These are phyloP conservation scores for Dolichotis patagonum DNA, from an alignment of 2,113 vertebrate genomes.

Conservation along the genomic window DNA sequence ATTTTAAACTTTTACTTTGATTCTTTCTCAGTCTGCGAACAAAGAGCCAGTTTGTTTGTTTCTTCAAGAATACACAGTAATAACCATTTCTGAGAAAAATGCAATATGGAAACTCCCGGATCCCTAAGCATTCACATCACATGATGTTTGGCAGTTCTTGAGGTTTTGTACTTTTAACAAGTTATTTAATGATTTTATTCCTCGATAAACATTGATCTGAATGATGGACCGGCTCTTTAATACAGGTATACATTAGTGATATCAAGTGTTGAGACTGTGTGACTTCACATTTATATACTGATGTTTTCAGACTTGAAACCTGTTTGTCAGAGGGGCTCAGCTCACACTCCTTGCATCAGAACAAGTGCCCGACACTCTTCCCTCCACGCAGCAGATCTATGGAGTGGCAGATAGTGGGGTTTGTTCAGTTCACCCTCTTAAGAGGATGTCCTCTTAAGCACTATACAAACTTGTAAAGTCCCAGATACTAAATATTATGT, in stretches of 20 bases:
- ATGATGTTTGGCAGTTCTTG: not conserved
- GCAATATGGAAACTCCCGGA: not conserved
- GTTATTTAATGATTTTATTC: not conserved
- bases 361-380: not conserved
- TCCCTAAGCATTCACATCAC: not conserved
- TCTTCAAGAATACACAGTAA: not conserved
- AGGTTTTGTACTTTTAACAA: not conserved
- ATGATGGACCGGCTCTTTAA: not conserved
- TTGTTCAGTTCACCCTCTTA: not conserved
- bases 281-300: not conserved
- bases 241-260: not conserved
- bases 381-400: accelerated
- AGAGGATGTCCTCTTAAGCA: not conserved
- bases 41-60: not conserved
- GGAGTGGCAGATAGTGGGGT: accelerated
- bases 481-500: not conserved
- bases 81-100: not conserved
- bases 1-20: not conserved
- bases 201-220: not conserved
- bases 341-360: not conserved
- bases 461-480: not conserved
- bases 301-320: not conserved
- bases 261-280: not conserved
- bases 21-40: not conserved
- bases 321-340: not conserved